Percentiles rank a stretch among this genome's conserved stretches.
phyloP scores from a whole-genome alignment of 2,888 invertebrate genomes.

The Polydrusus tereticollis region DNA sequence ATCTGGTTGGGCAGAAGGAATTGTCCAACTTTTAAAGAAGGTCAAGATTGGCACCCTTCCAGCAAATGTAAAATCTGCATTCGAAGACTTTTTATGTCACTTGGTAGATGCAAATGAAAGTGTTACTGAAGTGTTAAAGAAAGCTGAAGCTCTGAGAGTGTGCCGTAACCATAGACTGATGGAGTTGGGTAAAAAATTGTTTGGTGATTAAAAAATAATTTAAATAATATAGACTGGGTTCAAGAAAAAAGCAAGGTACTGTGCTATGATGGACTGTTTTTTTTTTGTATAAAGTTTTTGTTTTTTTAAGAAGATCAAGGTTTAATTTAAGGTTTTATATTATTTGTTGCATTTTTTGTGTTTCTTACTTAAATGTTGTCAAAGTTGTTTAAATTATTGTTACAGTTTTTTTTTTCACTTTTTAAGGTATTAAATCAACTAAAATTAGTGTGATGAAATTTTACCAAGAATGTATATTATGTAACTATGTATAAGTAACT shows the following conservation, averaged over 20 bases:
- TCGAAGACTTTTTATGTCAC: conserved; percentile 90
- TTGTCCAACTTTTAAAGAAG: conserved; percentile 83
- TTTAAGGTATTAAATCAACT: not conserved
- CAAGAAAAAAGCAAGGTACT: not conserved
- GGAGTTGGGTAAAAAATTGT: conserved; percentile 89
- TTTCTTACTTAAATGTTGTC: conserved; percentile 1
- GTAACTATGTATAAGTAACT: not conserved
- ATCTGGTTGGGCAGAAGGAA: conserved; percentile 94
- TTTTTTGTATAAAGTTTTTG: conserved; percentile 17
- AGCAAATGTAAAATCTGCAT: conserved; percentile 88
- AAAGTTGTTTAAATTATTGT: not conserved
- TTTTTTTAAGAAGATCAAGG: not conserved
- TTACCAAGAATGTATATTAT: not conserved
- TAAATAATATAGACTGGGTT: not conserved
- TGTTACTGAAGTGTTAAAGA: conserved; percentile 82
- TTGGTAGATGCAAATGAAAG: conserved; percentile 83
- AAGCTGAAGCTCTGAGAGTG: conserved; percentile 84
- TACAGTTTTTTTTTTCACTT: not conserved
- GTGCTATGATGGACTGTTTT: conserved; percentile 3
- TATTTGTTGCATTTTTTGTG: conserved; percentile 24
- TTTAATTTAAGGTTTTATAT: conserved; percentile 15
- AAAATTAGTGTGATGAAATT: not conserved
- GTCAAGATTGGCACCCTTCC: conserved; percentile 87
- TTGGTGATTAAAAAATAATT: conserved; percentile 78
- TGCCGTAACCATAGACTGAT: conserved; percentile 90